Evolutionary conservation across 2,888 invertebrate genomes (phyloP).

Genomic region (Arctia plantaginis): DNA sequence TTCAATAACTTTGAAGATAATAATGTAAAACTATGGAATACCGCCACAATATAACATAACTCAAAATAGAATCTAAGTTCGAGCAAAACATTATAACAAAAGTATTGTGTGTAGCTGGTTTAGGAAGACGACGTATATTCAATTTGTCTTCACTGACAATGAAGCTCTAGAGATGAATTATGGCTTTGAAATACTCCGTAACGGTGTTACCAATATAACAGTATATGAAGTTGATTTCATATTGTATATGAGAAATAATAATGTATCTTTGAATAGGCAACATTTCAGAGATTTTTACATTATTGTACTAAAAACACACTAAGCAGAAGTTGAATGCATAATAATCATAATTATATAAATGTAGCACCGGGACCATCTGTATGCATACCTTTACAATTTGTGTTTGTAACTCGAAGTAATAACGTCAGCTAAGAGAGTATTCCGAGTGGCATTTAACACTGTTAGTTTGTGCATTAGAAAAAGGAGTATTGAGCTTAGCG

Average conservation of each 20-base stretch:
- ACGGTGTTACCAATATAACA: constrained; percentile 16
- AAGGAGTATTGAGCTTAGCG: too few relatives aligned
- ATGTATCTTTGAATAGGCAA: not conserved
- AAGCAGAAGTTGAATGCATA: not conserved
- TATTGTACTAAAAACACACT: not conserved
- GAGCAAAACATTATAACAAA: constrained; percentile 26
- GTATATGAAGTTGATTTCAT: constrained; percentile 3
- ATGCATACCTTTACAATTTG: too few relatives aligned
- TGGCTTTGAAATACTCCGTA: constrained; percentile 33
- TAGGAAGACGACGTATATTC: constrained; percentile 37
- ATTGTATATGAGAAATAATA: constrained; percentile 4
- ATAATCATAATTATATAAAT: too few relatives aligned
- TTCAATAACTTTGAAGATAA: not conserved
- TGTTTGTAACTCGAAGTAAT: too few relatives aligned
- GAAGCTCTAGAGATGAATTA: constrained; percentile 36
- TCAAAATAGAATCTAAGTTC: constrained; percentile 8
- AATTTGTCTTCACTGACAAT: constrained; percentile 46
- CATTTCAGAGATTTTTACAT: not conserved
- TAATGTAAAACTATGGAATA: not conserved
- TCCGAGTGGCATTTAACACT: not conserved
- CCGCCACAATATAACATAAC: not conserved
- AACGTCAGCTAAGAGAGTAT: not conserved
- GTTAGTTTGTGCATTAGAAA: too few relatives aligned
- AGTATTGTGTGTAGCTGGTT: constrained; percentile 20
- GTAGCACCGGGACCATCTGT: too few relatives aligned